Percentiles rank a stretch among this genome's conserved stretches.
These are phyloP conservation scores for Onychostoma macrolepis DNA, from an alignment of 2,113 vertebrate genomes.

Conservation along the genomic window DNA sequence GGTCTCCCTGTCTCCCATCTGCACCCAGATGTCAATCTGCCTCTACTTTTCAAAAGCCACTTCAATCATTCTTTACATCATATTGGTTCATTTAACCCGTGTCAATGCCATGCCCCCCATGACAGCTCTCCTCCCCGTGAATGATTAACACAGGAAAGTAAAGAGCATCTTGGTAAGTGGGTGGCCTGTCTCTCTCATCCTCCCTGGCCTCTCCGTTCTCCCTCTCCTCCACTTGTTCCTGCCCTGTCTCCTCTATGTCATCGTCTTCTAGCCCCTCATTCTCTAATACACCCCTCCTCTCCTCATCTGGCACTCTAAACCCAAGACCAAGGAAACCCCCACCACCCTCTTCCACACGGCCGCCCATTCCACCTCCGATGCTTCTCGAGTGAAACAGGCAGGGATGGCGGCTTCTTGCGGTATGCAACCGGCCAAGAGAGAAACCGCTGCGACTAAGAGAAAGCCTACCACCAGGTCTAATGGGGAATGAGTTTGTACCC, in stretches of 20 bases:
- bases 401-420: slow-evolving; percentile 54
- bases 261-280: slow-evolving; percentile 56
- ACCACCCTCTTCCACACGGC: slow-evolving; percentile 50
- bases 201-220: slow-evolving; percentile 38
- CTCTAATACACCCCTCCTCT: slow-evolving; percentile 57
- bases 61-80: slow-evolving; percentile 32
- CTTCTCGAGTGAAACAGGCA: slow-evolving; percentile 76
- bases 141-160: slow-evolving; percentile 80
- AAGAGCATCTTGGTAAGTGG: slow-evolving; percentile 78
- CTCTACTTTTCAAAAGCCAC: slow-evolving; percentile 24
- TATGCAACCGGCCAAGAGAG: slow-evolving; percentile 73
- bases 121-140: slow-evolving; percentile 76
- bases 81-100: slow-evolving; percentile 38
- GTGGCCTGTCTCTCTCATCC: slow-evolving; percentile 64
- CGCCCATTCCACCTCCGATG: slow-evolving; percentile 68
- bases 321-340: slow-evolving; percentile 58
- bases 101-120: slow-evolving; percentile 57
- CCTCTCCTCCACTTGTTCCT: slow-evolving; percentile 38
- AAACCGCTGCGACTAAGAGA: slow-evolving; percentile 79
- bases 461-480: slow-evolving; percentile 58
- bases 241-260: slow-evolving; percentile 31
- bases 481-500: slow-evolving; percentile 60
- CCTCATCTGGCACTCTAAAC: slow-evolving; percentile 57
- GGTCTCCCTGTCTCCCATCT: neutral
- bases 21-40: slow-evolving; percentile 32